Evolutionary conservation across 2,888 invertebrate genomes (phyloP).

Genomic region (Brachycybe producta): DNA sequence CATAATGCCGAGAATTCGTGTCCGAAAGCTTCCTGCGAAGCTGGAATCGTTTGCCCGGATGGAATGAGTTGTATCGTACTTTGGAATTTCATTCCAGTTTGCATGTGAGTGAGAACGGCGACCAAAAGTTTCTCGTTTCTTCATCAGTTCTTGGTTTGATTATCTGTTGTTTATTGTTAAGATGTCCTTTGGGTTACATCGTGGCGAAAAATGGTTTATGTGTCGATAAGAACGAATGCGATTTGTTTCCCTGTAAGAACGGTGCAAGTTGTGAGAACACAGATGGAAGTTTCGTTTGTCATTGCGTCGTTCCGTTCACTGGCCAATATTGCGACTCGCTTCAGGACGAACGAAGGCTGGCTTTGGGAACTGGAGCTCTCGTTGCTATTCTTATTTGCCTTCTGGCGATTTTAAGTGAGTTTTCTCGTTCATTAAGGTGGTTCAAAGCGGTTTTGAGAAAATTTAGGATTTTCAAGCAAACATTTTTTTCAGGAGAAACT

Average conservation of each 20-base stretch:
- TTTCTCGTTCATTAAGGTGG: neutral
- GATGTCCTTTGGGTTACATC: constrained; percentile 18
- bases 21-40: constrained; percentile 51
- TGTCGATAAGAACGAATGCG: constrained; percentile 25
- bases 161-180: too few relatives aligned
- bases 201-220: constrained; percentile 19
- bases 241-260: constrained; percentile 19
- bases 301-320: constrained; percentile 22
- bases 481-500: too few relatives aligned
- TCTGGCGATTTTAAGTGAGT: constrained; percentile 66
- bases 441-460: too few relatives aligned
- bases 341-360: constrained; percentile 25
- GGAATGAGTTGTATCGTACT: constrained; percentile 33
- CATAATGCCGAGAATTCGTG: constrained; percentile 79
- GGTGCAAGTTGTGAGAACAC: constrained; percentile 21
- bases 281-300: constrained; percentile 22
- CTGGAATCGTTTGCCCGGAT: constrained; percentile 26
- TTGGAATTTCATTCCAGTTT: constrained; percentile 34
- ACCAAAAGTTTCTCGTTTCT: neutral
- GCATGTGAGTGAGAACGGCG: constrained; percentile 20
- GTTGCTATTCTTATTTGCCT: constrained; percentile 82
- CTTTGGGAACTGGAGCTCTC: constrained; percentile 41
- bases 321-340: constrained; percentile 25
- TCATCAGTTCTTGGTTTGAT: too few relatives aligned
- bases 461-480: too few relatives aligned